A percentile compares a stretch with the other conserved stretches of the same genome.
Evolutionary conservation across 2,797 vertebrate species (phyloP).

Genomic region (Semaprochilodus insignis): DNA sequence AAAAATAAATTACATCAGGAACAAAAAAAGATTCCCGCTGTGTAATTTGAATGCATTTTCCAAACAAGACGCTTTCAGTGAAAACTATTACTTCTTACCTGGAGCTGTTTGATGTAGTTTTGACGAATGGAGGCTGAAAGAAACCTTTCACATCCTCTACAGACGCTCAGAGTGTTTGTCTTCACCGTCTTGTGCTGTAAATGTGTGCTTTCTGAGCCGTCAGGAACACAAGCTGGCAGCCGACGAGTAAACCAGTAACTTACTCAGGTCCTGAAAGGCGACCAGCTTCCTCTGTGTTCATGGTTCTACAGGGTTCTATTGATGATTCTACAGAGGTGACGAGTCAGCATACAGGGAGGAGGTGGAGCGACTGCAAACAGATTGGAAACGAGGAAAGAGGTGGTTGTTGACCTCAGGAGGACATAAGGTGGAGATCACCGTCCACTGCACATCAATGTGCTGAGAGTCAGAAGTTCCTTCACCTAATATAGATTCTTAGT

Average conservation of each 20-base stretch:
- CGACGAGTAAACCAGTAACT: neutral
- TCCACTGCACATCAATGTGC: too few relatives aligned
- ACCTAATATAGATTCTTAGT: too few relatives aligned
- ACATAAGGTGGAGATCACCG: too few relatives aligned
- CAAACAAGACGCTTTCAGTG: slow-evolving; percentile 52
- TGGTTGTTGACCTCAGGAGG: too few relatives aligned
- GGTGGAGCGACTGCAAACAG: too few relatives aligned
- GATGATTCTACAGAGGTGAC: too few relatives aligned
- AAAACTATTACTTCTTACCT: slow-evolving; percentile 52
- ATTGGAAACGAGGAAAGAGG: too few relatives aligned
- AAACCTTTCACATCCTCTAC: slow-evolving; percentile 22
- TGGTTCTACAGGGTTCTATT: too few relatives aligned
- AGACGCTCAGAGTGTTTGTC: slow-evolving; percentile 14
- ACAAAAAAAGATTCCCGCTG: slow-evolving; percentile 63
- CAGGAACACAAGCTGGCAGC: neutral
- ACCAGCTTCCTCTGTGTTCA: too few relatives aligned
- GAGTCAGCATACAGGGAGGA: too few relatives aligned
- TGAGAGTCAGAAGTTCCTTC: too few relatives aligned
- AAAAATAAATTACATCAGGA: slow-evolving; percentile 61
- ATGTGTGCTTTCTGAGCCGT: neutral
- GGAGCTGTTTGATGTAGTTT: slow-evolving; percentile 42
- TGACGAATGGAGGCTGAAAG: slow-evolving; percentile 43
- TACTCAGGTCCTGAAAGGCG: neutral
- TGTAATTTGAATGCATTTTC: slow-evolving; percentile 72
- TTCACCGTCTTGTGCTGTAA: neutral